A percentile compares a stretch with the other conserved stretches of the same genome.
Evolutionary conservation across 2,797 vertebrate species (phyloP).

Genomic region (Anguilla obscura): DNA sequence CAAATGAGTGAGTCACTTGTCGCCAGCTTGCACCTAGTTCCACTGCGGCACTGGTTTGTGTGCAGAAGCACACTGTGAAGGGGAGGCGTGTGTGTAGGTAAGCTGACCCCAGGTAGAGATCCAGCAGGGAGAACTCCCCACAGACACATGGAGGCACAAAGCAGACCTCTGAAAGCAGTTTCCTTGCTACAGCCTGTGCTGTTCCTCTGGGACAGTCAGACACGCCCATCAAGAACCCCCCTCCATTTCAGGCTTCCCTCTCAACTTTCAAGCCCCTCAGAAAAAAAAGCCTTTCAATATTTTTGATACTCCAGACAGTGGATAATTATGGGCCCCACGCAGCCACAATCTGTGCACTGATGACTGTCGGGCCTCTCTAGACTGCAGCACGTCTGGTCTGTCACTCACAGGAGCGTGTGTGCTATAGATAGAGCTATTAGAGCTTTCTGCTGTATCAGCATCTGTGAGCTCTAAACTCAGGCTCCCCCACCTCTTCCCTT

Average conservation of each 20-base stretch:
- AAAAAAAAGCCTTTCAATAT: background rate
- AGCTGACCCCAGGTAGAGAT: background rate
- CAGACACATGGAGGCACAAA: background rate
- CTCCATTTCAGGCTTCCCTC: background rate
- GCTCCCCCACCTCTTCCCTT: background rate
- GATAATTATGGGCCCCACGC: background rate
- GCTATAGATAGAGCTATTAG: conserved; percentile 29
- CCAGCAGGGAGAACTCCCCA: background rate
- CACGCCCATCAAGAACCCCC: background rate
- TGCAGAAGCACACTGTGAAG: background rate
- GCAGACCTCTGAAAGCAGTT: background rate
- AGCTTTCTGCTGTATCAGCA: conserved; percentile 32
- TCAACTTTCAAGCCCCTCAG: background rate
- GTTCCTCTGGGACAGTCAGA: background rate
- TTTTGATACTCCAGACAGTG: background rate
- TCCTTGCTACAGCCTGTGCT: background rate
- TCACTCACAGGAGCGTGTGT: conserved; percentile 27
- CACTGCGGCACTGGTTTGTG: background rate
- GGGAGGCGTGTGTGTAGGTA: background rate
- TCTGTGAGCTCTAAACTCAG: conserved; percentile 28
- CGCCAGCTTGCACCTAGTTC: background rate
- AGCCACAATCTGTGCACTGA: background rate
- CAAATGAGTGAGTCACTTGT: background rate
- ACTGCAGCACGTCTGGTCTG: conserved; percentile 18
- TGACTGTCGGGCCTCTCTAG: background rate